Conservation (phyloP, 2,888 invertebrate genomes). For the Ophonus ardosiacus region DNA sequence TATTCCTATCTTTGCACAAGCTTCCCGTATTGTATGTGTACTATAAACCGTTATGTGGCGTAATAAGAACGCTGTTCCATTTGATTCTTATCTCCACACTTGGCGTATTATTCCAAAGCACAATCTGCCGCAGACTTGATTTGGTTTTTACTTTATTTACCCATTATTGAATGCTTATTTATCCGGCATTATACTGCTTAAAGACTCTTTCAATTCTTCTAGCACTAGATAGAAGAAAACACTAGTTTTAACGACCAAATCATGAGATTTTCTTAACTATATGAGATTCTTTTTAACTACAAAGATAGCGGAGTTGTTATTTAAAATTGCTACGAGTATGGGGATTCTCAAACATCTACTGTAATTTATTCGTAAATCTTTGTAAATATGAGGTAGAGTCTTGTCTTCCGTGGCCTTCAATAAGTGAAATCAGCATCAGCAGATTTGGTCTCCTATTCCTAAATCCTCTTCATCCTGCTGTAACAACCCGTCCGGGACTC, state of each 20-base stretch:
- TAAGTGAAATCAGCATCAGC: not conserved
- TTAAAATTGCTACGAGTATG: not conserved
- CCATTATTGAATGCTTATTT: constrained; percentile 1
- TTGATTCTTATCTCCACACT: constrained; percentile 39
- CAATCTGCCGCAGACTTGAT: constrained; percentile 30
- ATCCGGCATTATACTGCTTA: not conserved
- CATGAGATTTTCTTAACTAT: not conserved
- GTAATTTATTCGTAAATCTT: too few relatives aligned
- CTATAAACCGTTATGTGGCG: constrained; percentile 1
- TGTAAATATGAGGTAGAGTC: too few relatives aligned
- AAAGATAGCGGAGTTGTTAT: not conserved
- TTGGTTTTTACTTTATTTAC: constrained; percentile 25
- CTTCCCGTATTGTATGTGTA: not conserved
- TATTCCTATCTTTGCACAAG: not conserved
- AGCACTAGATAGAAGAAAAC: not conserved
- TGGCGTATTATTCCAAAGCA: constrained; percentile 5
- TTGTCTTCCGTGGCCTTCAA: not conserved
- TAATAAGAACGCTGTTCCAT: constrained; percentile 42
- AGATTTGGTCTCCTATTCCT: not conserved
- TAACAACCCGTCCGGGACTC: not conserved
- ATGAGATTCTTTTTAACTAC: not conserved
- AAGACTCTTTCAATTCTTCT: constrained; percentile 1
- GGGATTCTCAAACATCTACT: too few relatives aligned
- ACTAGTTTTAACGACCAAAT: not conserved
- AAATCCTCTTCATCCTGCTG: not conserved